A percentile compares a stretch with the other conserved stretches of the same genome.
Evolutionary conservation across 2,797 vertebrate genomes (phyloP).

Genomic region (Gymnocypris eckloni): DNA sequence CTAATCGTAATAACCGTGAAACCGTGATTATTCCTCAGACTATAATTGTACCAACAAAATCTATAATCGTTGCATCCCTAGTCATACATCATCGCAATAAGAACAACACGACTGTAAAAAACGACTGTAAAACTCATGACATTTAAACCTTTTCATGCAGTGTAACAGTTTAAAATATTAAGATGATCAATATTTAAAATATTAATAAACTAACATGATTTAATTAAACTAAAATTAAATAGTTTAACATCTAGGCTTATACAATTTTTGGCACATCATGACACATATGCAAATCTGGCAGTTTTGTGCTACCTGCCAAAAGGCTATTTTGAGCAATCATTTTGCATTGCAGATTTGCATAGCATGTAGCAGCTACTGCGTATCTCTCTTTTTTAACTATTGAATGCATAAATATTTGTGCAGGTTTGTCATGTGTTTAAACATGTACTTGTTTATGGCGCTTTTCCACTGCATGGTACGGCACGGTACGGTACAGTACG

Average conservation of each 20-base stretch:
- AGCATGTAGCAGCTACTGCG: neutral
- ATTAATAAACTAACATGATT: neutral
- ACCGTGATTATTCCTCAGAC: no score
- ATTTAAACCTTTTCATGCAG: neutral
- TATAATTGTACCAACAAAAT: no score
- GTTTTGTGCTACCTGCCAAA: neutral
- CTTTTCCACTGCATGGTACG: no score
- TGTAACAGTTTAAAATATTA: neutral
- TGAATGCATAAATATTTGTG: neutral
- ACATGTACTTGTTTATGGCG: neutral
- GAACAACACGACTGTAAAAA: neutral
- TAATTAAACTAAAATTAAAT: neutral
- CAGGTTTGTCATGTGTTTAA: neutral
- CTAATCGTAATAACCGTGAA: no score
- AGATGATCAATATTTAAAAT: neutral
- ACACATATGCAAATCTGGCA: neutral
- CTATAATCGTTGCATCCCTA: neutral
- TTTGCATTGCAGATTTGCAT: conserved; percentile 14
- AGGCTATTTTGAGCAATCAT: neutral
- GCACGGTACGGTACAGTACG: no score
- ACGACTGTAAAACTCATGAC: neutral
- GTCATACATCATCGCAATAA: neutral
- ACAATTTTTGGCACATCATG: neutral
- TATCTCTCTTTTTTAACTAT: neutral
- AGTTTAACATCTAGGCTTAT: neutral